Conservation (phyloP, 2,888 invertebrate genomes). For the Morpho deidamia region DNA sequence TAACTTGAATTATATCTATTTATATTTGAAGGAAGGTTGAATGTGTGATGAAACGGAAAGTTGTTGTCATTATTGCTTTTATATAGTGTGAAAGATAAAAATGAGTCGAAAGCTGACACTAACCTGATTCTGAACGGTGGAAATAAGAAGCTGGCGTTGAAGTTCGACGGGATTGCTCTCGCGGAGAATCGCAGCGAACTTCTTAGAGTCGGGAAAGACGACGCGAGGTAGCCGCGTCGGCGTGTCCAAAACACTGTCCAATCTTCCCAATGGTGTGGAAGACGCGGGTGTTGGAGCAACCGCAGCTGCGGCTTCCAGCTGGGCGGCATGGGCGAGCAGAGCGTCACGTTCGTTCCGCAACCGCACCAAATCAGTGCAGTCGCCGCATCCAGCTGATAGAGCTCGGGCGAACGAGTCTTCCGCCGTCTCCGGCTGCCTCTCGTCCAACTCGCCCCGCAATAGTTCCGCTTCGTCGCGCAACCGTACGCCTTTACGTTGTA, state of each 20-base stretch:
- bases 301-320: constrained; percentile 83
- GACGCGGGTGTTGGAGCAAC: constrained; percentile 51
- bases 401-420: constrained; percentile 81
- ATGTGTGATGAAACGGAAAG: no score
- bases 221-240: constrained; percentile 81
- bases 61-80: not conserved
- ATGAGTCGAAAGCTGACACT: constrained; percentile 25
- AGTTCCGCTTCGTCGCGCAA: constrained; percentile 84
- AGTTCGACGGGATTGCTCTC: constrained; percentile 90
- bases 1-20: no score
- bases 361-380: constrained; percentile 72
- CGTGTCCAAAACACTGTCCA: constrained; percentile 84
- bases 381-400: constrained; percentile 40
- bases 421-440: constrained; percentile 70
- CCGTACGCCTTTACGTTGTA: constrained; percentile 85
- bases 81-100: not conserved
- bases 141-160: constrained; percentile 88
- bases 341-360: constrained; percentile 86
- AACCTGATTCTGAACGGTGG: constrained; percentile 92
- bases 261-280: constrained; percentile 79
- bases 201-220: constrained; percentile 83
- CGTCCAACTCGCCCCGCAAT: constrained; percentile 65
- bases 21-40: no score
- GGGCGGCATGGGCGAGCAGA: constrained; percentile 85
- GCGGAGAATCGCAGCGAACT: constrained; percentile 89